Evolutionary conservation across 2,113 vertebrate species (phyloP), one percentile per base, ranked within the genome.

Genomic region (Trematomus loennbergii): DNA sequence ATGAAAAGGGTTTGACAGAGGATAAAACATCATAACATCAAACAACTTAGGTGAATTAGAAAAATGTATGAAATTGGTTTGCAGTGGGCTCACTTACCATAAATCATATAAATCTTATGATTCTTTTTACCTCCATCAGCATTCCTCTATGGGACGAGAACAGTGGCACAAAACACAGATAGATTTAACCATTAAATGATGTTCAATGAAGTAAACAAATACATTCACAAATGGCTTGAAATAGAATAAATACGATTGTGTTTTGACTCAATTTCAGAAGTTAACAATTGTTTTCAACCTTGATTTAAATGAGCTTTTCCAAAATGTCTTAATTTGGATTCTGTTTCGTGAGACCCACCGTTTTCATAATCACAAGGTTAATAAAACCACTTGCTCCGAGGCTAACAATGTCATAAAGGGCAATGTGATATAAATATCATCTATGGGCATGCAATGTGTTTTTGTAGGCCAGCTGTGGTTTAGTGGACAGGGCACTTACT

Each of bases 381-480:
- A 16, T 59, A 33, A 13, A 29, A 16, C 13, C 25, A 33, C 25
- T 22, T 58, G 12, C 22, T 55, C 50, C 9, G 9, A 15, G 18
- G 15, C 18, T 13, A 75, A 64, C 58, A 36, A 5, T 9, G 16
- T 62, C n/a, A 45, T 52, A 22, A 43, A 57, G 45, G 20, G 4
- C n/a, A 43, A 49, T 12, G 18, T 65, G 53, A 64, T 29, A 22
- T 53, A 8, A 62, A 25, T 6, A 22, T 17, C 25, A 7, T 16
- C 22, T 40, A 7, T 5, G 54, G 29, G 18, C 9, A 46, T 79
- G 63, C n/a, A 29, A 43, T 62, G 20, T 48, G 55, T 50, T 49
- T 78, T 68, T 22, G 15, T 40, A n/a, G 54, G 25, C 40, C 18
- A 54, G 46, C 52, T 49, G 54, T 59, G 59, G 55, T 60, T 45